Evolutionary conservation across 2,797 vertebrate genomes (phyloP).

Genomic region (Micropoecilia bifurca): DNA sequence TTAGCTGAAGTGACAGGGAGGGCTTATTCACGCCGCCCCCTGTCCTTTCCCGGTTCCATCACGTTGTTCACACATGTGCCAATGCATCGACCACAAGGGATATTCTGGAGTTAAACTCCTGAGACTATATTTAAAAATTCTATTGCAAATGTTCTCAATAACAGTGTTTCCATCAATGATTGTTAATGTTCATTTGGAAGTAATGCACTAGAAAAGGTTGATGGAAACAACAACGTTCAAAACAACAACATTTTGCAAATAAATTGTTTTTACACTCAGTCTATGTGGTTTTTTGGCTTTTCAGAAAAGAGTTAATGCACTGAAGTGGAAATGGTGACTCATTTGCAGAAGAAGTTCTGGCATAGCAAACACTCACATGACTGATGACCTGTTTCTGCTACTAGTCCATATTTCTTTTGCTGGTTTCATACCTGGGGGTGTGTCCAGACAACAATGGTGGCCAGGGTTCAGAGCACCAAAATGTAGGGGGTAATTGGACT

Average conservation of each 20-base stretch:
- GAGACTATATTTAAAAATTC: background rate
- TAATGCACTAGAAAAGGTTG: background rate
- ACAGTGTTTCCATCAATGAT: background rate
- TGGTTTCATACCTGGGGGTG: no score
- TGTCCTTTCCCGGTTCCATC: slow-evolving; percentile 42
- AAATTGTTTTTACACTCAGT: background rate
- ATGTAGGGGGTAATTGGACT: no score
- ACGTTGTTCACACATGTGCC: slow-evolving; percentile 9
- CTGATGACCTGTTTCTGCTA: no score
- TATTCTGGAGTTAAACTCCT: background rate
- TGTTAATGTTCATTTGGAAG: background rate
- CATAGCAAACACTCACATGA: background rate
- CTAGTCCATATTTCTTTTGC: no score
- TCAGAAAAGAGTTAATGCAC: background rate
- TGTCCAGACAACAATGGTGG: no score
- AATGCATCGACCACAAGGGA: background rate
- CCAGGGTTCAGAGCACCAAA: no score
- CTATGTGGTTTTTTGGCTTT: background rate
- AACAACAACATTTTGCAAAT: background rate
- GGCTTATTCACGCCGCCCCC: slow-evolving; percentile 44
- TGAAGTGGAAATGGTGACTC: background rate
- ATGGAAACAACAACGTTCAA: background rate
- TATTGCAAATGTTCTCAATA: background rate
- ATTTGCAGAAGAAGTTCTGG: background rate
- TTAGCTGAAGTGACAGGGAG: slow-evolving; percentile 49